Evolutionary conservation across 2,113 vertebrate species (phyloP).

Genomic region (Xenus cinereus): DNA sequence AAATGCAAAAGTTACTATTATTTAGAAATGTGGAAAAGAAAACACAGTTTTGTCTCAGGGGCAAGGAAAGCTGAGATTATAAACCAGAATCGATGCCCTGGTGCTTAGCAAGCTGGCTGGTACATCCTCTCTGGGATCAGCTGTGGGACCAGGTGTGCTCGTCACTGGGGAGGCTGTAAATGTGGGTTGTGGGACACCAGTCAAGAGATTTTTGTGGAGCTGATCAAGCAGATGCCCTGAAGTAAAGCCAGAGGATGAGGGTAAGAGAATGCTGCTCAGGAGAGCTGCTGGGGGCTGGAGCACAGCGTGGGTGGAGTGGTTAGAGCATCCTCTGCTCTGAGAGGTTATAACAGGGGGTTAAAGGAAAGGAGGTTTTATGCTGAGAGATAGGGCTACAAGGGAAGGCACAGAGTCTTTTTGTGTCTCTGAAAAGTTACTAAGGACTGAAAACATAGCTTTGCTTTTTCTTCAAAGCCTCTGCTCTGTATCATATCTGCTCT

Average conservation of each 20-base stretch:
- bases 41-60: rapidly evolving
- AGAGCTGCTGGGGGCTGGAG: background rate
- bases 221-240: background rate
- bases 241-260: background rate
- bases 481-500: background rate
- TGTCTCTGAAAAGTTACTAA: background rate
- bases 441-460: background rate
- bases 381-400: background rate
- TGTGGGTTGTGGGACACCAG: rapidly evolving
- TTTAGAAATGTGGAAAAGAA: background rate
- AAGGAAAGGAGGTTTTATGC: background rate
- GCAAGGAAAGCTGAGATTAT: background rate
- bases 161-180: background rate
- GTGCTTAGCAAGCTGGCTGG: background rate
- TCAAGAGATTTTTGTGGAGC: rapidly evolving
- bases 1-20: background rate
- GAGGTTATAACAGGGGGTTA: rapidly evolving
- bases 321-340: background rate
- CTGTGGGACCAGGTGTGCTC: background rate
- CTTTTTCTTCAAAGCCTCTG: background rate
- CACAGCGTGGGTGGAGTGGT: rapidly evolving
- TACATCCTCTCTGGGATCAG: rapidly evolving
- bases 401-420: background rate
- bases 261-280: background rate
- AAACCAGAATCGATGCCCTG: background rate